Conservation (phyloP, 2,113 vertebrate genomes). For the Syrmaticus mikado region DNA sequence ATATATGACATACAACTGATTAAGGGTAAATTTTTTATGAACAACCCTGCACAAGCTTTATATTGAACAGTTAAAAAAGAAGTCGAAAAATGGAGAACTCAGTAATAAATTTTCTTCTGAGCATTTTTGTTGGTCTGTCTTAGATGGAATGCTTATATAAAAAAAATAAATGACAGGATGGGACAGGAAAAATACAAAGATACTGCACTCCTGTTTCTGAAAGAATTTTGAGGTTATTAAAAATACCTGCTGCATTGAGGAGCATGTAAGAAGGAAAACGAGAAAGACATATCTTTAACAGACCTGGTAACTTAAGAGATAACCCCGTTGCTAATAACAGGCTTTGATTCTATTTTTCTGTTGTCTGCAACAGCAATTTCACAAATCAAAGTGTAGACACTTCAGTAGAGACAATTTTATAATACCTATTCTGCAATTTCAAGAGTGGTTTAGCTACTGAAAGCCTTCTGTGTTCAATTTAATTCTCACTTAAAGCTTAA, state of each 20-base stretch:
- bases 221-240: not conserved
- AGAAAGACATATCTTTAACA: not conserved
- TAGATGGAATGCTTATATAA: not conserved
- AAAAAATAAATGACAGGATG: not conserved
- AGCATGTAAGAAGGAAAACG: not conserved
- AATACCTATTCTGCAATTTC: not conserved
- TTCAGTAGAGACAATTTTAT: not conserved
- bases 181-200: not conserved
- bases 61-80: not conserved
- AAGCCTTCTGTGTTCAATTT: not conserved
- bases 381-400: not conserved
- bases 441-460: not conserved
- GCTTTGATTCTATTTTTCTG: not conserved
- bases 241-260: not conserved
- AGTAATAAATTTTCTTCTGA: not conserved
- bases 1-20: not conserved
- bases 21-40: not conserved
- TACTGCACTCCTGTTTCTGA: not conserved
- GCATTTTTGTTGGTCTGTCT: not conserved
- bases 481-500: not conserved
- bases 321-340: not conserved
- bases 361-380: not conserved
- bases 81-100: not conserved
- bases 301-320: not conserved
- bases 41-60: not conserved